Evolutionary conservation across 1,140 invertebrate genomes (phyloP).

Genomic region (Nasonia longicornis): DNA sequence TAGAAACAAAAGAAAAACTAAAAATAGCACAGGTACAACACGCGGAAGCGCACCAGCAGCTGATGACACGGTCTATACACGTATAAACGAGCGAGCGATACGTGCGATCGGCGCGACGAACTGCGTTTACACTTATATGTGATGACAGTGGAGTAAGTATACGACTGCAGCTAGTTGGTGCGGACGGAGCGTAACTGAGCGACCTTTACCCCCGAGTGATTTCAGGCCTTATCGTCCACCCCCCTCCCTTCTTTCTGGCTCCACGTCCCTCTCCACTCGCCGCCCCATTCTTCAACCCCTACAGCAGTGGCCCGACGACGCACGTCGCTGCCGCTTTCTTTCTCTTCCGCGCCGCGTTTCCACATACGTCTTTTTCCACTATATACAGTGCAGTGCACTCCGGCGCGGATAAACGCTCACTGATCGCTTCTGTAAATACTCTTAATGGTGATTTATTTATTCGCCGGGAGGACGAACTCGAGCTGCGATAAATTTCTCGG

Average conservation of each 20-base stretch:
- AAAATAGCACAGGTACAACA: too few relatives aligned
- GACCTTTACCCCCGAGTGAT: slow-evolving; percentile 63
- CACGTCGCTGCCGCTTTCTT: slow-evolving; percentile 26
- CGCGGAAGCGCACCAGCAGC: too few relatives aligned
- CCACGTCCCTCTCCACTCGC: background rate
- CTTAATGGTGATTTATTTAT: slow-evolving; percentile 12
- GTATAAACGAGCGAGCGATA: background rate
- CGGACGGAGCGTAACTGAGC: slow-evolving; percentile 62
- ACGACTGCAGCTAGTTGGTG: slow-evolving; percentile 46
- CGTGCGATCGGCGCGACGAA: background rate
- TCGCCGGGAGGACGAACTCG: background rate
- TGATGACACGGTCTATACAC: too few relatives aligned
- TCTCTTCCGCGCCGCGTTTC: slow-evolving; percentile 15
- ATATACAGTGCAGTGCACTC: background rate
- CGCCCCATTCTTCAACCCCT: slow-evolving; percentile 40
- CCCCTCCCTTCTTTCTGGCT: slow-evolving; percentile 27
- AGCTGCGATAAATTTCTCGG: too few relatives aligned
- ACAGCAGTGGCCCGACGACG: slow-evolving; percentile 12
- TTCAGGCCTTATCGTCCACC: slow-evolving; percentile 62
- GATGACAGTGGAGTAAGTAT: background rate
- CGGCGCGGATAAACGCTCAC: background rate
- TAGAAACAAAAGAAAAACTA: background rate
- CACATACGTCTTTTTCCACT: background rate
- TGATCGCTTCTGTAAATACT: background rate
- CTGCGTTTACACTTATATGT: background rate